Evolutionary conservation across 2,797 vertebrate genomes (phyloP).

Genomic region (Halcyon badia): DNA sequence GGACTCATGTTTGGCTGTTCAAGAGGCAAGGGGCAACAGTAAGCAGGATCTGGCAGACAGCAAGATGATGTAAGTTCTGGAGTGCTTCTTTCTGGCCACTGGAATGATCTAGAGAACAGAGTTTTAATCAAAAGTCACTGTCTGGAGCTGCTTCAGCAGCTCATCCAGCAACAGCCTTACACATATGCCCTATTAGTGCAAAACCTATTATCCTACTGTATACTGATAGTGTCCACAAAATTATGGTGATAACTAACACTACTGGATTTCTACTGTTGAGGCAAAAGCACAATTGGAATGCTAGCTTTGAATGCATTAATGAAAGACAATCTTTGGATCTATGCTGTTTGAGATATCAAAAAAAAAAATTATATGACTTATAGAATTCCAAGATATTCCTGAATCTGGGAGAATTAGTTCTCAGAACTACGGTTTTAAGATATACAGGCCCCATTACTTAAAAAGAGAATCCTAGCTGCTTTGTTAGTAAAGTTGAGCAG

Average conservation of each 20-base stretch:
- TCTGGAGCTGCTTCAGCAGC: background rate
- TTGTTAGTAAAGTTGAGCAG: background rate
- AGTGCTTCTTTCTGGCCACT: background rate
- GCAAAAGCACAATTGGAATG: background rate
- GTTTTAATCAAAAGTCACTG: conserved; percentile 5
- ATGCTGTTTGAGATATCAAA: background rate
- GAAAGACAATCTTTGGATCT: background rate
- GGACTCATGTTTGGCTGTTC: background rate
- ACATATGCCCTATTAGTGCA: background rate
- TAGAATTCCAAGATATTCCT: background rate
- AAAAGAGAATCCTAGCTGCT: background rate
- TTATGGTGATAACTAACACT: background rate
- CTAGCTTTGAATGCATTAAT: background rate
- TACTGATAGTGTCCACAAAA: background rate
- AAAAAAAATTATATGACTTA: background rate
- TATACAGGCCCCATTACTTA: background rate
- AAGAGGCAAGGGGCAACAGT: background rate
- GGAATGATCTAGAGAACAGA: background rate
- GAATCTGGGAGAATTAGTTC: background rate
- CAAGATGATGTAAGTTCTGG: background rate
- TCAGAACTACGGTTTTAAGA: background rate
- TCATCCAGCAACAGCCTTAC: background rate
- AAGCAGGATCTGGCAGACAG: background rate
- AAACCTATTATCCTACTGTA: background rate
- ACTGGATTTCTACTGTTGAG: background rate